Conservation (phyloP, 1,140 invertebrate species). For the Macrostomum lignano region DNA sequence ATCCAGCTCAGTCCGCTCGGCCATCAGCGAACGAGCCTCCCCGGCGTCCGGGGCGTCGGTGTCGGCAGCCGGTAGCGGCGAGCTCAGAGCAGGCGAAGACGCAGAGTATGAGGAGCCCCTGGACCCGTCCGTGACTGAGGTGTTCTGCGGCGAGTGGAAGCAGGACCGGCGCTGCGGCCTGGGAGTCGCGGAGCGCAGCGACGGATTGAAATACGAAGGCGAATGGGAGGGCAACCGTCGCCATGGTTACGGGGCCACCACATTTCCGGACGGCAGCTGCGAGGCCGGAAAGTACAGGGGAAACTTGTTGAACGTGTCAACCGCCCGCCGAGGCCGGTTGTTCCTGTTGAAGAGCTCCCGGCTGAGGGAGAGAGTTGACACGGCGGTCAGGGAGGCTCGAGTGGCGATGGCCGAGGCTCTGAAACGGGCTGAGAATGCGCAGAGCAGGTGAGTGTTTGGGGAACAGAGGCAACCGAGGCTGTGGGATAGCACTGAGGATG, state of each 20-base stretch:
- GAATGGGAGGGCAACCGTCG: conserved; percentile 98
- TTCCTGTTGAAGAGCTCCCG: conserved; percentile 2
- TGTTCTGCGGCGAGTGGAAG: conserved; percentile 98
- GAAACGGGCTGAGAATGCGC: too few species aligned
- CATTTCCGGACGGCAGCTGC: conserved; percentile 64
- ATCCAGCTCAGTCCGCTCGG: too few species aligned
- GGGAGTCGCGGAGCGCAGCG: conserved; percentile 76
- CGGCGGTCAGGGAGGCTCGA: conserved; percentile 4
- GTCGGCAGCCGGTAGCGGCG: too few species aligned
- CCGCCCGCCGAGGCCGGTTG: neutral
- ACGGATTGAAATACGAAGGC: conserved; percentile 77
- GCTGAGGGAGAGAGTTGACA: conserved; percentile 4
- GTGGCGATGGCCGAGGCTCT: conserved; percentile 3
- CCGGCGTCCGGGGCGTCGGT: neutral
- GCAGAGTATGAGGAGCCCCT: too few species aligned
- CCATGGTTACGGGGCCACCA: conserved; percentile 34
- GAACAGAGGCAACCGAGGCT: too few species aligned
- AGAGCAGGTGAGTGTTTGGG: too few species aligned
- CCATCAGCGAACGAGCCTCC: too few species aligned
- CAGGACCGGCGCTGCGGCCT: conserved; percentile 95
- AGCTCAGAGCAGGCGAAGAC: too few species aligned
- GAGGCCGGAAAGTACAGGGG: conserved; percentile 99
- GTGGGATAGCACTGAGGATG: too few species aligned
- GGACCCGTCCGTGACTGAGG: conserved; percentile 39
- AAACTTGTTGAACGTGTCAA: conserved; percentile 62